Conservation (phyloP, 2,888 invertebrate species). For the Apodemia mormo region DNA sequence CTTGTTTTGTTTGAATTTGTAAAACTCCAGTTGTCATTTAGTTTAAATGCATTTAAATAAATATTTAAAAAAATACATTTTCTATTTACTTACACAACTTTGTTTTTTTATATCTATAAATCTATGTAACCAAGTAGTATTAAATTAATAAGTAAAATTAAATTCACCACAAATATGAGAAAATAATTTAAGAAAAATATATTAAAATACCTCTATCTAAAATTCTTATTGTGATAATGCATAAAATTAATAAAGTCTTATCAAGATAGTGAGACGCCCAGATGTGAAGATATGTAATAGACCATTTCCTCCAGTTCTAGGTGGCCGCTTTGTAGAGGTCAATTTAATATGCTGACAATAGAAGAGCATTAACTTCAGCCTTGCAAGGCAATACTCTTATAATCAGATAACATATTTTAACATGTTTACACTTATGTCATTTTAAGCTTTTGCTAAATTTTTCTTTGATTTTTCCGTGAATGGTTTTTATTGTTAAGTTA, state of each 20-base stretch:
- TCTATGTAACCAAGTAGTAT: no score
- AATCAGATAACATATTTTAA: slow-evolving; percentile 7
- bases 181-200: not conserved
- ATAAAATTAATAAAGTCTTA: not conserved
- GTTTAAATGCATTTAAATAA: no score
- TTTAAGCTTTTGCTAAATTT: not conserved
- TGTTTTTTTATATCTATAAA: no score
- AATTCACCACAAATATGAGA: no score
- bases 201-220: not conserved
- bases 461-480: not conserved
- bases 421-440: not conserved
- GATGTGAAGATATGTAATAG: slow-evolving; percentile 15
- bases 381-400: slow-evolving; percentile 14
- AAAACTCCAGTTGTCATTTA: no score
- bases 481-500: no score
- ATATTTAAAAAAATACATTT: no score
- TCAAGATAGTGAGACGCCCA: not conserved
- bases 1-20: no score
- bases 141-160: no score
- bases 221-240: not conserved
- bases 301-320: slow-evolving; percentile 24
- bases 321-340: slow-evolving; percentile 25
- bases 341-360: slow-evolving; percentile 24
- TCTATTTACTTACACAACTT: no score
- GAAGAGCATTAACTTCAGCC: slow-evolving; percentile 16